Evolutionary conservation across 2,113 vertebrate species (phyloP), one percentile per base, ranked within the genome.

Genomic region (Manacus vitellinus): DNA sequence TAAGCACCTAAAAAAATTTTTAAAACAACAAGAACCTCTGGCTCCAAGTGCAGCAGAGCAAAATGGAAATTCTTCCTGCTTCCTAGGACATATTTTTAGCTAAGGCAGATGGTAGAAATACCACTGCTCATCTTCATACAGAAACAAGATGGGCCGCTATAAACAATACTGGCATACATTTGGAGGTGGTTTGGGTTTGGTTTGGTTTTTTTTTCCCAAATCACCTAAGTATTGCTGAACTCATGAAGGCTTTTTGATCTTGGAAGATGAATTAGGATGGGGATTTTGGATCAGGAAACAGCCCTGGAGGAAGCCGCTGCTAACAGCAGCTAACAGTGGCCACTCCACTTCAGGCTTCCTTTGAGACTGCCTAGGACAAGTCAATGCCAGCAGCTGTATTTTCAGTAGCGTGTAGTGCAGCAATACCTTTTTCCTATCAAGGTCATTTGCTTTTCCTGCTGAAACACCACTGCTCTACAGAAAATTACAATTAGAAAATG

Each of bases 211-310:
- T 71, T 22, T 2, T 4, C 23, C 9, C 2, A 58, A n/a, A 67
- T 61, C 59, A 80, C 41, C 30, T 35, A 49, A 54, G 24, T 87
- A 28, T 72, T 88, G 41, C 41, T 84, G 70, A 83, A 59, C 23
- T 76, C 31, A 39, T 67, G 35, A 61, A 62, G 76, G 52, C 28
- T 71, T 94, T 92, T 86, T 92, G 79, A 75, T 90, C 68, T 95
- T 89, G 73, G 55, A 91, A 65, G 70, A 88, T 77, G 52, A 96
- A 86, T 88, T 55, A 81, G 20, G 17, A 56, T 30, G n/a, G 76
- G 71, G 75, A 92, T 84, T 93, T 72, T n/a, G 65, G 70, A 91
- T 94, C 88, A 88, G 94, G 95, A 96, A 97, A 71, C 56, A 81
- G 92, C 11, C 18, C n/a, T 4, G 7, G 86, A 96, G 91, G 94